phyloP scores from a whole-genome alignment of 1,140 invertebrate species.

The Aphelenchoides fujianensis region DNA sequence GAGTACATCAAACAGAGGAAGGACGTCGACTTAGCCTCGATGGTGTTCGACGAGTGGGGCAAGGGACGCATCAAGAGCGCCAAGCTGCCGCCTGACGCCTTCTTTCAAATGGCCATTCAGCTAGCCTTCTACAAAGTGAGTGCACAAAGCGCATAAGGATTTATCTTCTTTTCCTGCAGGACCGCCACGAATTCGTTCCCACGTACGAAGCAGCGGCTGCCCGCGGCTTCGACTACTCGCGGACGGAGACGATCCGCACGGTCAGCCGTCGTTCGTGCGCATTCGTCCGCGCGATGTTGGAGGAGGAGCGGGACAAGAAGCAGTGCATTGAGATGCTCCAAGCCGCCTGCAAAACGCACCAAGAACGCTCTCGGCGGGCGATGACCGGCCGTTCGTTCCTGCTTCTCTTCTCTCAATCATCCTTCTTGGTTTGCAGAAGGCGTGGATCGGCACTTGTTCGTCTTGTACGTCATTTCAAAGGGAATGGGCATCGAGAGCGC shows the following conservation, averaged over 20 bases:
- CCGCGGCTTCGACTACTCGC: conserved; percentile 84
- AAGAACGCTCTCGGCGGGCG: not conserved
- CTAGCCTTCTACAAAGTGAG: conserved; percentile 52
- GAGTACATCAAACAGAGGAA: conserved; percentile 5
- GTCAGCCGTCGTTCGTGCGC: not conserved
- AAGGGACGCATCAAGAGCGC: conserved; percentile 62
- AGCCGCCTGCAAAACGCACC: not conserved
- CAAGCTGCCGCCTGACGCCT: conserved; percentile 65
- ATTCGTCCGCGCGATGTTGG: not conserved
- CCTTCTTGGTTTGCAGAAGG: conserved; percentile 95
- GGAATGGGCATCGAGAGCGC: conserved; percentile 76
- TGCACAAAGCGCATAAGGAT: too few relatives aligned
- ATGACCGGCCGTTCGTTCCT: conserved; percentile 4
- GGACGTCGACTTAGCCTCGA: conserved; percentile 44
- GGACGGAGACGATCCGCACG: conserved; percentile 77
- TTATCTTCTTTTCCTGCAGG: too few relatives aligned
- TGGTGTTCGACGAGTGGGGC: conserved; percentile 43
- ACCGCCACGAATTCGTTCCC: conserved; percentile 83
- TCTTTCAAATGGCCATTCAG: conserved; percentile 65
- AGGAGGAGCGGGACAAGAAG: not conserved
- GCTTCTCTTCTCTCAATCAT: conserved; percentile 63
- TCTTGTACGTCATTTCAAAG: conserved; percentile 92
- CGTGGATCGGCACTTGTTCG: conserved; percentile 93
- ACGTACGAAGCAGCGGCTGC: conserved; percentile 98
- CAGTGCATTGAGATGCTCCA: not conserved